Evolutionary conservation across 2,888 invertebrate species (phyloP), one percentile per base, ranked within the genome.

Genomic region (Apomyelois bistriatella): DNA sequence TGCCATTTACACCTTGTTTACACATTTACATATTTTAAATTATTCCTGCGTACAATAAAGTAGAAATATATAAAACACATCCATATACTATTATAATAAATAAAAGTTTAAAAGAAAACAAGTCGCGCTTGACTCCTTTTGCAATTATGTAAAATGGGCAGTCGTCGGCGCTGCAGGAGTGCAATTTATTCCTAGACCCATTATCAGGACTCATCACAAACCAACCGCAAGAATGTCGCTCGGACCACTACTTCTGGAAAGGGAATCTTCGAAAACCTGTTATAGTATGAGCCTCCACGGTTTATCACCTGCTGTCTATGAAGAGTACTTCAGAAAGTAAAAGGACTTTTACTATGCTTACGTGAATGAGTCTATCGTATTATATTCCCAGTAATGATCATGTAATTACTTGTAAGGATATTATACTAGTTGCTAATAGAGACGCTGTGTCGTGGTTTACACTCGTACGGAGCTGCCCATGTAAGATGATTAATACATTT

Each of bases 181-280:
- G 58, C 78, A 76, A 79, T 77, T 77, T 77, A 79, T 76, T 77
- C 72, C 66, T 71, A 72, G 75, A 67, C 67, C 58, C 64, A 70
- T 65, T 79, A 82, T 81, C 79, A 61, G 66, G 68, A 66, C 66
- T 72, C 75, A 75, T 83, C 83, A 82, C 75, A 70, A 2, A 67
- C 56, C 58, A 58, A 60, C 68, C 75, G 51, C 79, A 82, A 74
- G 85, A 85, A 84, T 85, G 82, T 70, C 64, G 78, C 60, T 62
- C 68, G 72, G 38, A 64, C 74, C 65, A 66, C 65, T 65, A 68
- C 22, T 22, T 22, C 78, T 80, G 76, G 78, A 78, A 80, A 84
- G 79, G 74, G 85, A 80, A 80, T 85, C 84, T 82, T 74, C 70
- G 55, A 54, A 61, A 83, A 86, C 88, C 79, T 61, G 87, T 88